A percentile compares a stretch with the other conserved stretches of the same genome.
Conservation (phyloP, 2,888 invertebrate species). For the Liopterus haemorrhoidalis region DNA sequence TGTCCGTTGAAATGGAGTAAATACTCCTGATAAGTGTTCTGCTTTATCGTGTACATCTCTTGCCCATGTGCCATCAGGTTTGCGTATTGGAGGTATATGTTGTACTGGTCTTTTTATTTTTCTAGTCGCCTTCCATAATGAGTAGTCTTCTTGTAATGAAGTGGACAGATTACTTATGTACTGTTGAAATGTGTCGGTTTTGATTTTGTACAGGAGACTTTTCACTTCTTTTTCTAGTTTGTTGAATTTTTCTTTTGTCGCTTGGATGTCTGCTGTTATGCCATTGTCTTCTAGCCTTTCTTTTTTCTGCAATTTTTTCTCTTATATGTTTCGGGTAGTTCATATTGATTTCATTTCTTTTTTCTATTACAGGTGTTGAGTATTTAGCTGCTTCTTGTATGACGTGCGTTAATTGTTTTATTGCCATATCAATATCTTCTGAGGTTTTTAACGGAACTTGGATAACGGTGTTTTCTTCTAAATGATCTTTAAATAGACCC, state of each 20-base stretch:
- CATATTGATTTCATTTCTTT: neutral
- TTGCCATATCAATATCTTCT: no score
- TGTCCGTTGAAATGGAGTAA: no score
- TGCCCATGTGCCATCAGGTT: slow-evolving; percentile 5
- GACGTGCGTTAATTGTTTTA: no score
- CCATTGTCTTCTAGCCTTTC: slow-evolving; percentile 20
- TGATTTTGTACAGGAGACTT: slow-evolving; percentile 7
- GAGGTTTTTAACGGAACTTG: no score
- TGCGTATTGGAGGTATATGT: slow-evolving; percentile 11
- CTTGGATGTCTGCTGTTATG: slow-evolving; percentile 16
- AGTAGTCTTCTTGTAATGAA: slow-evolving; percentile 1
- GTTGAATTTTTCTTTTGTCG: slow-evolving; percentile 24
- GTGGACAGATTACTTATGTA: neutral
- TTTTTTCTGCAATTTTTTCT: slow-evolving; percentile 5
- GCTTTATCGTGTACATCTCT: slow-evolving; percentile 1
- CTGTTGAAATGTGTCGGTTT: slow-evolving; percentile 4
- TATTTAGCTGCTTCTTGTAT: slow-evolving; percentile 16
- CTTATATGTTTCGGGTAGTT: slow-evolving; percentile 21
- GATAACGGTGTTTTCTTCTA: no score
- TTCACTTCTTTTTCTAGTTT: slow-evolving; percentile 18
- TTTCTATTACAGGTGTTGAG: slow-evolving; percentile 2
- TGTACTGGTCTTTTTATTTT: slow-evolving; percentile 5
- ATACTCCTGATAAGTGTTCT: slow-evolving; percentile 1
- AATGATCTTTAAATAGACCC: no score
- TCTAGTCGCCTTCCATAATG: slow-evolving; percentile 16